These are phyloP conservation scores for Caenorhabditis sinica DNA, from an alignment of 2,888 invertebrate species.

Conservation along the genomic window DNA sequence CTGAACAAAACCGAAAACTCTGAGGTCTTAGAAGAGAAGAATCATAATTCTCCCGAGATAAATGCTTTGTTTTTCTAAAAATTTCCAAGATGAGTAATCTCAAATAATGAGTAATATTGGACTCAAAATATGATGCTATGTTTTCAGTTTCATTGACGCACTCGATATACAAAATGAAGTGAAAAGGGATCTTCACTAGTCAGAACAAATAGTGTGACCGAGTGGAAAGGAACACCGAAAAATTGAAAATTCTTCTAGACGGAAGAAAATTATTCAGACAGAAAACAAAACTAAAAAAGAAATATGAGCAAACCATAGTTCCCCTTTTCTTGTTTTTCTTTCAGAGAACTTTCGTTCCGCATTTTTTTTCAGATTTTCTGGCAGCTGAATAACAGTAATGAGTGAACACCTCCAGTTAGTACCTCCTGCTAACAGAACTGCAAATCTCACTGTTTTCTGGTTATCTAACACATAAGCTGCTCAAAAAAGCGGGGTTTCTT, in stretches of 20 bases:
- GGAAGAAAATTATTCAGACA: not conserved
- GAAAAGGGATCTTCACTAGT: not conserved
- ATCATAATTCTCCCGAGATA: not conserved
- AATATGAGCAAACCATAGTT: not conserved
- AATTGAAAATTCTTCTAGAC: not conserved
- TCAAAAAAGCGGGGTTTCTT: not conserved
- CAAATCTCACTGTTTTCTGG: not conserved
- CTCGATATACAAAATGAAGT: not conserved
- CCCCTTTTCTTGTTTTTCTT: conserved; percentile 7
- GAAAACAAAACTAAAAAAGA: not conserved
- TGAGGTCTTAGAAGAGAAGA: no score
- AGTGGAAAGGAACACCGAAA: no score
- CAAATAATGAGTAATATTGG: not conserved
- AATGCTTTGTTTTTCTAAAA: not conserved
- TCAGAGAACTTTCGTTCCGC: not conserved
- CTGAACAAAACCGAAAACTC: no score
- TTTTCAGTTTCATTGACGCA: not conserved
- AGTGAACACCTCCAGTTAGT: not conserved
- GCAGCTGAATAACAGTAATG: conserved; percentile 44
- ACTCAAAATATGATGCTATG: not conserved
- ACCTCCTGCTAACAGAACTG: not conserved
- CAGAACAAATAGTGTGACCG: no score
- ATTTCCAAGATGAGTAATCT: not conserved
- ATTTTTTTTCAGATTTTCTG: conserved; percentile 19
- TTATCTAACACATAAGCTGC: not conserved